Base-by-base conservation (phyloP, 2,797 vertebrate genomes). In the Nannoperca australis region DNA sequence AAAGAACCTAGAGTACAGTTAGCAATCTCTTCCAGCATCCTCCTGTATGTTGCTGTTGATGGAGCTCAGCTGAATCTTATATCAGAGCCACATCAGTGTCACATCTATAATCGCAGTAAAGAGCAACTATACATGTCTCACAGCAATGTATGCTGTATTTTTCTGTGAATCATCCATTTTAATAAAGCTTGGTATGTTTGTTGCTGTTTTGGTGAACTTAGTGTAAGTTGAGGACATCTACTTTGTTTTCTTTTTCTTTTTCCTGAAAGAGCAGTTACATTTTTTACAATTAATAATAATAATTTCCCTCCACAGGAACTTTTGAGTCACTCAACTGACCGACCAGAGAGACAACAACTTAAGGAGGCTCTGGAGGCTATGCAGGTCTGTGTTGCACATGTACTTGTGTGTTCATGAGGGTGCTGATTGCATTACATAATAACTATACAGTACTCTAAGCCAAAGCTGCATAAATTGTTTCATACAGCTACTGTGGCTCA, bases 321-420 rank as follows among this genome's bases (percentile, higher is more conserved):
- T 71, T 92, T 99, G 72, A 97, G 95, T 92, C 97, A 99, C 70
- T 98, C 98, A 0, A 81, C 95, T 0, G 98, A 99, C 10, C 92
- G 96, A 24, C 97, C 98, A 0, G 98, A 99, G 91, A 95, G 96
- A 76, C 96, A 97, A 51, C 97, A 97, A 86, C 96, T 99, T 65
- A 99, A 97, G 83, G 97, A 99, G 81, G 97, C 98, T 0, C 90
- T 99, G 88, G 98, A 98, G 79, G 98, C 98, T 0, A 99, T 99
- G 98, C 97, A 99, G 98, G 98, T 99, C 15, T 24, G 87, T 82
- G 36, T 73, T 62, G 3, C 27, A 54, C 18, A 20, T 54, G n/a
- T 69, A 18, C 17, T 50, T 27, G 22, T 61, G 62, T 42, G 44
- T 32, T 64, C 49, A 53, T 44, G 42, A 11, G 12, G 32, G n/a